Percentiles rank a stretch among this genome's conserved stretches.
Conservation (phyloP, 2,797 vertebrate species). For the Champsocephalus esox region DNA sequence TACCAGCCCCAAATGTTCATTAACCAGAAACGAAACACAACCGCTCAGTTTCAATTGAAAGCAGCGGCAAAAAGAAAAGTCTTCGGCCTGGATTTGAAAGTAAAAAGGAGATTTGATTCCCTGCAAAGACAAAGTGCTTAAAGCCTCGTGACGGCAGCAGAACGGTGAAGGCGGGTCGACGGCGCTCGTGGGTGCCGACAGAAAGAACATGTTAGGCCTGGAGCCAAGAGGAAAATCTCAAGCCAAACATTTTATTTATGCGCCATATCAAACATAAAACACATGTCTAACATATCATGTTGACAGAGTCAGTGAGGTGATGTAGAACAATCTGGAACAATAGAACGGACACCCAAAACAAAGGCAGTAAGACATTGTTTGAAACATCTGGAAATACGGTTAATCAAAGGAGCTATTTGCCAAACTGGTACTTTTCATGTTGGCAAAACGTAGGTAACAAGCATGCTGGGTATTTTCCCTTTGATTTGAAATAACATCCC, state of each 20-base stretch:
- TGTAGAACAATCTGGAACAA: constrained; percentile 37
- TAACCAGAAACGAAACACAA: too few species aligned
- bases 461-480: not conserved
- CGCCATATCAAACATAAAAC: constrained; percentile 57
- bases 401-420: not conserved
- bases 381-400: constrained; percentile 41
- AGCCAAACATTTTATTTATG: constrained; percentile 40
- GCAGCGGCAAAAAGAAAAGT: too few species aligned
- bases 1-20: too few species aligned
- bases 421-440: not conserved
- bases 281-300: constrained; percentile 42
- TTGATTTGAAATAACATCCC: constrained; percentile 20
- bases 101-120: not conserved
- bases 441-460: constrained; percentile 13
- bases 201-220: constrained; percentile 17
- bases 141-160: constrained; percentile 8
- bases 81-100: too few species aligned
- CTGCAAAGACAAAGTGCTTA: not conserved
- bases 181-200: constrained; percentile 41
- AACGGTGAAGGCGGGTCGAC: constrained; percentile 23
- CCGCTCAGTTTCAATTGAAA: too few species aligned
- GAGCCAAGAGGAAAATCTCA: constrained; percentile 23
- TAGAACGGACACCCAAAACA: constrained; percentile 41
- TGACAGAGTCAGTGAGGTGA: constrained; percentile 15
- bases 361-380: constrained; percentile 25